A percentile compares a stretch with the other conserved stretches of the same genome.
phyloP scores from a whole-genome alignment of 2,888 invertebrate species.

The Andrena hattorfiana region DNA sequence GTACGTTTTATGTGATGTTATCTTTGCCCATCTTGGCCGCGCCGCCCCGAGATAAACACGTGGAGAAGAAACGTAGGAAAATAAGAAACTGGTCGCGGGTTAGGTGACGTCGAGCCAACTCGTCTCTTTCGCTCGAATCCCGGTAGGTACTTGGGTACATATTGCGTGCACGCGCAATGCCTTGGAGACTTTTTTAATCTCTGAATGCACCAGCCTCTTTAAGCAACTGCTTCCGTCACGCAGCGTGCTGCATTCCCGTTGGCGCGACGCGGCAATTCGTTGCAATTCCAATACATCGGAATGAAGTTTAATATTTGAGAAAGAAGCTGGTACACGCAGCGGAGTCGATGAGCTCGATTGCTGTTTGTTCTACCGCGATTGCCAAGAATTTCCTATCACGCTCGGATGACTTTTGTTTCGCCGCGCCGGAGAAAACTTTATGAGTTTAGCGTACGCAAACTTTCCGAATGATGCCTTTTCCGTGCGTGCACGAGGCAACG shows the following conservation, averaged over 20 bases:
- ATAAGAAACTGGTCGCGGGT: too few species aligned
- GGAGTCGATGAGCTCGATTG: conserved; percentile 17
- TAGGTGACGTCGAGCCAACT: too few species aligned
- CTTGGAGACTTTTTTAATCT: too few species aligned
- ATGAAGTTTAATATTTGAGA: conserved; percentile 32
- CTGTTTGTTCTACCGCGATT: conserved; percentile 32
- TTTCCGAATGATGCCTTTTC: background rate
- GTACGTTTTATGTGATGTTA: too few species aligned
- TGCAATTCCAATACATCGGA: background rate
- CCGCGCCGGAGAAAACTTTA: conserved; percentile 11
- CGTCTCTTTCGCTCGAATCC: too few species aligned
- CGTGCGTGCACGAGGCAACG: conserved; percentile 5
- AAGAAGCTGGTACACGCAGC: conserved; percentile 1
- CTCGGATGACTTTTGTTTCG: conserved; percentile 26
- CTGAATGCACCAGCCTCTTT: too few species aligned
- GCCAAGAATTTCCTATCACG: conserved; percentile 9
- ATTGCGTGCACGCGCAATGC: too few species aligned
- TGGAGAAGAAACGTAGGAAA: too few species aligned
- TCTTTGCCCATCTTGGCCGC: too few species aligned
- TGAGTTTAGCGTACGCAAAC: conserved; percentile 27
- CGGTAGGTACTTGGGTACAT: too few species aligned
- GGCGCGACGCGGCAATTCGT: background rate
- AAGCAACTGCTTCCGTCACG: too few species aligned
- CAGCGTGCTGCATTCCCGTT: background rate
- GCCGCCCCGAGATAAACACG: too few species aligned